Percentiles rank a stretch among this genome's conserved stretches.
Evolutionary conservation across 1,140 invertebrate genomes (phyloP).

Genomic region (Calephelis nemesis): DNA sequence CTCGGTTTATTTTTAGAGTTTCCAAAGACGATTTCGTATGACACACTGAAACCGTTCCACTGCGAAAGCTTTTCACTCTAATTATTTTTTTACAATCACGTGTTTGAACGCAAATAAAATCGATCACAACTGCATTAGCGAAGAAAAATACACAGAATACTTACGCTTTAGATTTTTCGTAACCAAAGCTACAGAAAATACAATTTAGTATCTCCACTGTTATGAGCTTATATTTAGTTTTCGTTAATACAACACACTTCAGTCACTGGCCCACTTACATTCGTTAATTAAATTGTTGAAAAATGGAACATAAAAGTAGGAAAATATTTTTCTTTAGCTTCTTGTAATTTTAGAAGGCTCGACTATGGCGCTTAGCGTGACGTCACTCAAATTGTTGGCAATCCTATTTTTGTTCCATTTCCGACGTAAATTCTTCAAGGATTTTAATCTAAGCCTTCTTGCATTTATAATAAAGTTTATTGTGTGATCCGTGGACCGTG

Average conservation of each 20-base stretch:
- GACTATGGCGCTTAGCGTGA: slow-evolving; percentile 63
- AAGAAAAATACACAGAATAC: slow-evolving; percentile 55
- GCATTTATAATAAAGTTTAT: slow-evolving; percentile 51
- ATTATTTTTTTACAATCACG: slow-evolving; percentile 51
- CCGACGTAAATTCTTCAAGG: slow-evolving; percentile 55
- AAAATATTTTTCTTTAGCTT: slow-evolving; percentile 60
- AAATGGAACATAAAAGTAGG: slow-evolving; percentile 57
- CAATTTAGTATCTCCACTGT: slow-evolving; percentile 39
- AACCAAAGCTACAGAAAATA: slow-evolving; percentile 52
- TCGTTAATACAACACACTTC: slow-evolving; percentile 50
- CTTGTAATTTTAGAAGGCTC: slow-evolving; percentile 74
- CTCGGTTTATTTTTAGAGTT: slow-evolving; percentile 66
- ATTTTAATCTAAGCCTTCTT: slow-evolving; percentile 62
- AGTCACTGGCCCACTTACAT: slow-evolving; percentile 52
- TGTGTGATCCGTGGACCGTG: slow-evolving; percentile 40
- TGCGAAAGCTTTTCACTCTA: slow-evolving; percentile 44
- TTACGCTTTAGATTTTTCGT: slow-evolving; percentile 58
- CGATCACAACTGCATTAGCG: slow-evolving; percentile 53
- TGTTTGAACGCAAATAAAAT: slow-evolving; percentile 46
- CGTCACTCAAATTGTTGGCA: slow-evolving; percentile 75
- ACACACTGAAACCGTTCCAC: slow-evolving; percentile 46
- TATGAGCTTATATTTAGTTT: slow-evolving; percentile 37
- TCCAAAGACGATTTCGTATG: slow-evolving; percentile 52
- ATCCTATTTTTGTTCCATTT: slow-evolving; percentile 75
- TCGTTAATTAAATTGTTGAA: slow-evolving; percentile 46